Evolutionary conservation across 1,140 invertebrate species (phyloP).

Genomic region (Dinoponera quadriceps): DNA sequence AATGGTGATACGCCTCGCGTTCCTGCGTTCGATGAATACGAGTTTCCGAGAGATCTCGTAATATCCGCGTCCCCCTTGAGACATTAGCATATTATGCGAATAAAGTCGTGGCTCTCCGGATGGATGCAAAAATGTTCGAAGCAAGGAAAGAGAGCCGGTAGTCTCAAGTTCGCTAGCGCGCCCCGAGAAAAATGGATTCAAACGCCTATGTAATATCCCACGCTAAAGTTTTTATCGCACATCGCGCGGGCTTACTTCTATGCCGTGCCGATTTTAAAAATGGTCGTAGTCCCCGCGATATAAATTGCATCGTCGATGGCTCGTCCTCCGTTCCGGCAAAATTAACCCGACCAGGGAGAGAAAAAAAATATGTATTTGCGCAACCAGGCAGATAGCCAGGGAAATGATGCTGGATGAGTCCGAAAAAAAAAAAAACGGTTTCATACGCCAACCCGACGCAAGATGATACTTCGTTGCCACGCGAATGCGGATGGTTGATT

Average conservation of each 20-base stretch:
- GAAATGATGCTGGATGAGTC: slow-evolving; percentile 51
- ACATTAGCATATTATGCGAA: slow-evolving; percentile 59
- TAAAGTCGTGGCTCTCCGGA: slow-evolving; percentile 21
- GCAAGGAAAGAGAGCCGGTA: neutral
- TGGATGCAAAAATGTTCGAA: slow-evolving; percentile 24
- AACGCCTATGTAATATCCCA: slow-evolving; percentile 31
- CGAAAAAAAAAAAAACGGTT: slow-evolving; percentile 51
- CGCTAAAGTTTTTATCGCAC: slow-evolving; percentile 51
- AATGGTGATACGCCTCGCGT: slow-evolving; percentile 40
- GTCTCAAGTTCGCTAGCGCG: neutral
- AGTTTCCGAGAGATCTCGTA: slow-evolving; percentile 14
- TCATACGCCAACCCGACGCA: slow-evolving; percentile 26
- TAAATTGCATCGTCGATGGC: slow-evolving; percentile 55
- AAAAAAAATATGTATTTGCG: slow-evolving; percentile 53
- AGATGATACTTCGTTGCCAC: slow-evolving; percentile 48
- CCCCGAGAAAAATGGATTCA: slow-evolving; percentile 49
- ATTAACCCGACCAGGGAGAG: slow-evolving; percentile 35
- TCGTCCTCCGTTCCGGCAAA: slow-evolving; percentile 37
- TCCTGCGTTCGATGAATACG: slow-evolving; percentile 41
- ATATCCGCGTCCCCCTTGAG: slow-evolving; percentile 47
- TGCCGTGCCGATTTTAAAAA: slow-evolving; percentile 42
- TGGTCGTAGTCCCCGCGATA: slow-evolving; percentile 51
- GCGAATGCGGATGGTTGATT: slow-evolving; percentile 9
- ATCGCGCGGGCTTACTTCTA: slow-evolving; percentile 33
- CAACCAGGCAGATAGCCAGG: slow-evolving; percentile 30